Evolutionary conservation across 2,888 invertebrate species (phyloP).

Genomic region (Zeuzera pyrina): DNA sequence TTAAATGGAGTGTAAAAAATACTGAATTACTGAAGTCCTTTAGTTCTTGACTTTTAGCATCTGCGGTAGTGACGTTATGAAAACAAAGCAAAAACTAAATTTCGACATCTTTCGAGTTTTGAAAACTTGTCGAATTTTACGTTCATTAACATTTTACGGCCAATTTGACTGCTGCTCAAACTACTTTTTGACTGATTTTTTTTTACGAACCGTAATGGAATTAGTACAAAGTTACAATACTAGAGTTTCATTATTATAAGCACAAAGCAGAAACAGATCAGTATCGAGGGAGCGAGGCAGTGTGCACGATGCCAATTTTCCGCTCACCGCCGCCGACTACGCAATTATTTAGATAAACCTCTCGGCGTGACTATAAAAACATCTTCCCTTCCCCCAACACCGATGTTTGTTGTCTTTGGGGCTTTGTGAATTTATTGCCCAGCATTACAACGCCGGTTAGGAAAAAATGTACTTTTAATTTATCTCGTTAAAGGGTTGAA

Average conservation of each 20-base stretch:
- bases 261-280: not conserved
- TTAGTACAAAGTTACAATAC: too few relatives aligned
- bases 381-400: slow-evolving; percentile 60
- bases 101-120: too few relatives aligned
- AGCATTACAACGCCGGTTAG: slow-evolving; percentile 63
- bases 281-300: slow-evolving; percentile 17
- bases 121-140: too few relatives aligned
- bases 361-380: slow-evolving; percentile 71
- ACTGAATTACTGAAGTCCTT: too few relatives aligned
- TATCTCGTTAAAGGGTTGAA: slow-evolving; percentile 74
- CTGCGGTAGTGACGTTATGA: too few relatives aligned
- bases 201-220: too few relatives aligned
- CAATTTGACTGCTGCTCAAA: too few relatives aligned
- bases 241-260: not conserved
- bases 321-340: slow-evolving; percentile 69
- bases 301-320: slow-evolving; percentile 66
- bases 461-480: slow-evolving; percentile 74
- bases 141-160: too few relatives aligned
- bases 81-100: too few relatives aligned
- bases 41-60: too few relatives aligned
- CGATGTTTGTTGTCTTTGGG: slow-evolving; percentile 69
- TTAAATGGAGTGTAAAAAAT: too few relatives aligned
- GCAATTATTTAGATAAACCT: slow-evolving; percentile 74
- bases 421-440: slow-evolving; percentile 68
- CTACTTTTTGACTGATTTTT: too few relatives aligned